phyloP scores from a whole-genome alignment of 2,888 invertebrate species.

The Phoronis australis region DNA sequence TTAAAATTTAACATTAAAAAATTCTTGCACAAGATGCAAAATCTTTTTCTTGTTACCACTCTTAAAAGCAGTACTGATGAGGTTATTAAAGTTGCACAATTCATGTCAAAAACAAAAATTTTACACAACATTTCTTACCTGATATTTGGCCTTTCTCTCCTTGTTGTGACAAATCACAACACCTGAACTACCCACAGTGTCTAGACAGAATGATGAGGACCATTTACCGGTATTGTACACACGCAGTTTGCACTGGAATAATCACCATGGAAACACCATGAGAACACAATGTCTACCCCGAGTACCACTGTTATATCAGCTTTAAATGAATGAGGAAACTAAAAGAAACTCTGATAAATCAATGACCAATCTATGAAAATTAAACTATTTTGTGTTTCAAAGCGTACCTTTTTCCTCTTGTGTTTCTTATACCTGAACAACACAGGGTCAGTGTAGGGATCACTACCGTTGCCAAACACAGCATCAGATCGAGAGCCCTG shows the following conservation, averaged over 20 bases:
- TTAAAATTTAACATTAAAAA: too few species aligned
- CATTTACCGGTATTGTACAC: constrained; percentile 53
- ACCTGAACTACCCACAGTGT: constrained; percentile 71
- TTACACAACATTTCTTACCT: constrained; percentile 53
- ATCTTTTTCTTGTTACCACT: too few species aligned
- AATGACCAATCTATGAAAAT: too few species aligned
- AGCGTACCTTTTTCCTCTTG: constrained; percentile 50
- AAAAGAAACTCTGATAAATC: too few species aligned
- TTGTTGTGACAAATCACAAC: constrained; percentile 62
- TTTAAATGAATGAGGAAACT: too few species aligned
- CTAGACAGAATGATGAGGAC: constrained; percentile 56
- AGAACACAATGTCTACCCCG: not conserved
- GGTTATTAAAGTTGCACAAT: too few species aligned
- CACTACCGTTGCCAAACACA: constrained; percentile 48
- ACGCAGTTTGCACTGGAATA: constrained; percentile 46
- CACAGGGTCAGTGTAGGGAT: constrained; percentile 58
- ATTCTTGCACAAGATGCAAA: too few species aligned
- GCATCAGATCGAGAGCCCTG: constrained; percentile 52
- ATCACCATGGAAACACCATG: not conserved
- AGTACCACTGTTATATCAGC: not conserved
- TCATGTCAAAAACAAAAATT: too few species aligned
- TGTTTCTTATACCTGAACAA: constrained; percentile 61
- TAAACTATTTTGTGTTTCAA: too few species aligned
- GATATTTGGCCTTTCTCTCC: constrained; percentile 68
- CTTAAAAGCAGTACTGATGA: too few species aligned